Evolutionary conservation across 2,888 invertebrate genomes (phyloP).

Genomic region (Physocephala rufipes): DNA sequence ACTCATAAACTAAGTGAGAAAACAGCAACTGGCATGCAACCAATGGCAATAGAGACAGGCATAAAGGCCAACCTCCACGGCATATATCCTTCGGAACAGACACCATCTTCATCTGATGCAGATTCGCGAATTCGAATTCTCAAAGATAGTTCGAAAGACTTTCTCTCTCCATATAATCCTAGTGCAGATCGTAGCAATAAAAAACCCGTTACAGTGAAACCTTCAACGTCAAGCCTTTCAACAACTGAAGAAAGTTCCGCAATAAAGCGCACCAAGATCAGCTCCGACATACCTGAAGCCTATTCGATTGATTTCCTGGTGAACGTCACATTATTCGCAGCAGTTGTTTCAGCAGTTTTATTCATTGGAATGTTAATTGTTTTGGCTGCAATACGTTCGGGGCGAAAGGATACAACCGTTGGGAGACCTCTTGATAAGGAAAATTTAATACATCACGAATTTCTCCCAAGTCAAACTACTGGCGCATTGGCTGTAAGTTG

Average conservation of each 20-base stretch:
- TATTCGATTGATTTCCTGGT: slow-evolving; percentile 38
- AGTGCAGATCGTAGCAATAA: slow-evolving; percentile 44
- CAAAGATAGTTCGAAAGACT: slow-evolving; percentile 56
- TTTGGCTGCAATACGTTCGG: slow-evolving; percentile 48
- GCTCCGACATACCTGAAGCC: slow-evolving; percentile 35
- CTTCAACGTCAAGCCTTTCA: slow-evolving; percentile 16
- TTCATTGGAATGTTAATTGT: slow-evolving; percentile 48
- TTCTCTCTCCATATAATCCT: slow-evolving; percentile 53
- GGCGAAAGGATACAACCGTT: slow-evolving; percentile 46
- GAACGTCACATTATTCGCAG: slow-evolving; percentile 48
- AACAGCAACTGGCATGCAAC: slow-evolving; percentile 50
- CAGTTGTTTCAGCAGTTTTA: slow-evolving; percentile 48
- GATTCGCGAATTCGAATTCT: slow-evolving; percentile 55
- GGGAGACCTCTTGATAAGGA: slow-evolving; percentile 46
- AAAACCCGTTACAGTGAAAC: slow-evolving; percentile 9
- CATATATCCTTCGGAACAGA: slow-evolving; percentile 45
- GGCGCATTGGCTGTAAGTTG: slow-evolving; percentile 38
- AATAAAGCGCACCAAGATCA: slow-evolving; percentile 50
- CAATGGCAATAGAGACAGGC: slow-evolving; percentile 51
- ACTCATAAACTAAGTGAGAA: slow-evolving; percentile 54
- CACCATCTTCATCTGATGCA: slow-evolving; percentile 46
- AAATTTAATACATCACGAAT: slow-evolving; percentile 51
- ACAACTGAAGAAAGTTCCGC: slow-evolving; percentile 28
- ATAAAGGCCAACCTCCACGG: slow-evolving; percentile 49
- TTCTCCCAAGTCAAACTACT: slow-evolving; percentile 48